These are phyloP conservation scores for Aurelia coerulea DNA, from an alignment of 30 jellyfish, hydroid and myxozoan species.

Conservation along the genomic window DNA sequence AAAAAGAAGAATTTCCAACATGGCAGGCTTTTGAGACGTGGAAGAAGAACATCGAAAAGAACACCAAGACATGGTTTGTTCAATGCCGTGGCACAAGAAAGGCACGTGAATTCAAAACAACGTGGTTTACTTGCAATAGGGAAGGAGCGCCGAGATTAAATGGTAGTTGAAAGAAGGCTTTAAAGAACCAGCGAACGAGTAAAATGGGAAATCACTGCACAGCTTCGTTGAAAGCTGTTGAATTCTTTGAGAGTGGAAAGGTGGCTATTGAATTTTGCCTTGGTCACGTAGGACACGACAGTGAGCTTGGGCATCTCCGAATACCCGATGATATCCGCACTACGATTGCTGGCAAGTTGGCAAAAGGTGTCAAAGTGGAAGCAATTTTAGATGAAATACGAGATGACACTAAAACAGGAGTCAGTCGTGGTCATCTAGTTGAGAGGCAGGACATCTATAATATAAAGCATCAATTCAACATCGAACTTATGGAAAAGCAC, in stretches of 20 bases:
- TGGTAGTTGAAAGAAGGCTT: background rate
- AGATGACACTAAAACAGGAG: no score
- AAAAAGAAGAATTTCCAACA: no score
- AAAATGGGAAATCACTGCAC: background rate
- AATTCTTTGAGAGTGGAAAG: background rate
- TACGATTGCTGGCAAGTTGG: background rate
- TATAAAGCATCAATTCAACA: constrained; percentile 24
- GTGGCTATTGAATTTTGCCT: background rate
- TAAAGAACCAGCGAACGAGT: background rate
- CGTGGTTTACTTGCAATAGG: background rate
- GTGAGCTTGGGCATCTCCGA: background rate
- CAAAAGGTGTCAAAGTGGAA: background rate
- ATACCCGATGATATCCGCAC: background rate
- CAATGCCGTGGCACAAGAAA: background rate
- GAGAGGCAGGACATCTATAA: background rate
- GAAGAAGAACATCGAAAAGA: no score
- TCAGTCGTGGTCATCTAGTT: no score
- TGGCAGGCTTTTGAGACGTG: no score
- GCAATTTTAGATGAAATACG: no score
- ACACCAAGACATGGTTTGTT: background rate
- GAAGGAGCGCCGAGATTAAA: background rate
- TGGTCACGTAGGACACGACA: background rate
- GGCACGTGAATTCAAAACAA: background rate
- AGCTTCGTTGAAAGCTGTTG: background rate
- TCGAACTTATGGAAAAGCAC: constrained; percentile 10